Base-by-base conservation (phyloP, 30 jellyfish, hydroid and myxozoan species). In the Pelagia noctiluca region DNA sequence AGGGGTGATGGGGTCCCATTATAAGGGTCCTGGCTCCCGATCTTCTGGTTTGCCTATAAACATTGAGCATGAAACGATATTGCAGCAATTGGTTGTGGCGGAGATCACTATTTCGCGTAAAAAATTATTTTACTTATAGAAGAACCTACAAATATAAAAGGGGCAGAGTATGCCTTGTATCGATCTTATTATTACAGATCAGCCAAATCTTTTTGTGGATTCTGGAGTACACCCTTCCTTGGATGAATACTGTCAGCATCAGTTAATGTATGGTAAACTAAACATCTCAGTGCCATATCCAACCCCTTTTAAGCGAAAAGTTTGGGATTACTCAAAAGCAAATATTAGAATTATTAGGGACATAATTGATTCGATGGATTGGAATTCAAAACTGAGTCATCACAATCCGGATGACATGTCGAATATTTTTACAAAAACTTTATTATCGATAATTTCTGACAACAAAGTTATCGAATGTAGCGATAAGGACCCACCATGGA, bases 201-300 rank as follows among this genome's bases (percentile, higher is more conserved):
- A 78, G 36, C 72, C 89, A 53, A 76, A 76, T 33, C 49, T 32
- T 29, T 78, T 78, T 78, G 37, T 78, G 63, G 88, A 76, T 13
- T 76, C 38, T 52, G 88, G 86, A n/a, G 86, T 49, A 7, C 86
- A 74, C 49, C 88, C 88, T 10, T 76, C 88, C 34, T 50, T 76
- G 19, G 89, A 78, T 23, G 82, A 78, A 60, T 25, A 78, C 47
- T 78, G 89, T 47, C 81, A 78, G 60, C 89, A 78, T 62, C 80
- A 73, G 46, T 12, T 73, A 7, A 63, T 73, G 2, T 47, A 31
- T 47, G 85, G 85, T 29, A 24, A 73, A 73, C 76, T 47, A 48
- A 73, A 73, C 46, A 5, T 73, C 53, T 73, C 85, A 23, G 30
- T 47, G 21, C 85, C 85, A 7, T 47, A 5, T 29, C 77, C 76